Evolutionary conservation across 2,113 vertebrate genomes (phyloP).

Genomic region (Stigmatopora nigra): DNA sequence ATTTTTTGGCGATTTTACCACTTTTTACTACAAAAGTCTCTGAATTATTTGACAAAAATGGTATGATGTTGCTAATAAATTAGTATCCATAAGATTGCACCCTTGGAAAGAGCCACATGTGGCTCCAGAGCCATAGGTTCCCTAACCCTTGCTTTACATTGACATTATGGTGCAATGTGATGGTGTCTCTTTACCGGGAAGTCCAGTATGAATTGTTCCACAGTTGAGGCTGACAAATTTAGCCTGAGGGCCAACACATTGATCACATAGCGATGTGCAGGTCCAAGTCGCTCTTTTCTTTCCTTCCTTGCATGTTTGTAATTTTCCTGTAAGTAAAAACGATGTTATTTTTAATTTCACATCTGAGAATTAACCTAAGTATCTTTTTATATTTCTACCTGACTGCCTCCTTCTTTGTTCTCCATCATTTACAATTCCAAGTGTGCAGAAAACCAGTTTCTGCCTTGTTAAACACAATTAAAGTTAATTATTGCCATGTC

Average conservation of each 20-base stretch:
- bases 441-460: background rate
- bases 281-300: slow-evolving; percentile 61
- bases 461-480: background rate
- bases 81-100: too few species aligned
- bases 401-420: background rate
- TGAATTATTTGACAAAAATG: too few species aligned
- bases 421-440: background rate
- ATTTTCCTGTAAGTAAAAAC: slow-evolving; percentile 55
- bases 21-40: too few species aligned
- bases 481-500: background rate
- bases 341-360: background rate
- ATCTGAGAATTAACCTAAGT: background rate
- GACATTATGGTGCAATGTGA: too few species aligned
- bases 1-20: too few species aligned
- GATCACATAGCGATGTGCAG: slow-evolving; percentile 73
- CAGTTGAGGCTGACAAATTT: slow-evolving; percentile 52
- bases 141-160: too few species aligned
- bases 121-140: too few species aligned
- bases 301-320: slow-evolving; percentile 69
- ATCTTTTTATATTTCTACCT: background rate
- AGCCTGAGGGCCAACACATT: slow-evolving; percentile 67
- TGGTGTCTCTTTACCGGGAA: slow-evolving; percentile 59
- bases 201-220: slow-evolving; percentile 79
- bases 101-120: too few species aligned
- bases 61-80: too few species aligned